Conservation (phyloP, 2,888 invertebrate genomes). For the Halictus quadricinctus region DNA sequence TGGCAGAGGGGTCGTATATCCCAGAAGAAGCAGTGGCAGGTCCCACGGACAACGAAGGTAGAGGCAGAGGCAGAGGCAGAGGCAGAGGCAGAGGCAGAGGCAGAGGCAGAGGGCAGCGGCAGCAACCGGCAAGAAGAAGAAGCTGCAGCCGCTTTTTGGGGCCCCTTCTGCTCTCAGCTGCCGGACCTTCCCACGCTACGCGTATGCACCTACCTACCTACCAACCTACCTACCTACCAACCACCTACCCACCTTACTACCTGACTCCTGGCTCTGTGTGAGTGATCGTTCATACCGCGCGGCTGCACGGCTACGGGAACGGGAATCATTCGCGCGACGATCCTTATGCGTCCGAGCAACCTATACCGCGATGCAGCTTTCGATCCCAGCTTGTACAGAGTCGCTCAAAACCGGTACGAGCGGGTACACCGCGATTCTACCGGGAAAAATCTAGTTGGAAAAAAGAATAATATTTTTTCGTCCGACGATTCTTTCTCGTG, state of each 20-base stretch:
- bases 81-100: slow-evolving; percentile 53
- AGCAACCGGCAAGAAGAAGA: slow-evolving; percentile 68
- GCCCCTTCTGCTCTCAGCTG: slow-evolving; percentile 77
- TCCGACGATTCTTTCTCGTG: background rate
- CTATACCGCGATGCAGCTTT: background rate
- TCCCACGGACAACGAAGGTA: slow-evolving; percentile 58
- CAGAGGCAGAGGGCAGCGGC: slow-evolving; percentile 45
- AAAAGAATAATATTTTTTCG: background rate
- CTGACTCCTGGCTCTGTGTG: slow-evolving; percentile 69
- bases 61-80: slow-evolving; percentile 54
- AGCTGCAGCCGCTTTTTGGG: slow-evolving; percentile 76
- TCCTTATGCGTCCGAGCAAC: background rate
- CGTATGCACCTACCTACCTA: slow-evolving; percentile 74
- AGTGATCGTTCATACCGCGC: slow-evolving; percentile 42
- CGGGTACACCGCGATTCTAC: background rate
- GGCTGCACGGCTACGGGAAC: slow-evolving; percentile 26
- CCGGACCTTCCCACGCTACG: slow-evolving; percentile 81
- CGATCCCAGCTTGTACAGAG: background rate
- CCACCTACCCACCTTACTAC: slow-evolving; percentile 74
- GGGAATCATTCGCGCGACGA: slow-evolving; percentile 24
- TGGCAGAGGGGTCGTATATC: slow-evolving; percentile 41
- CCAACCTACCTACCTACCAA: slow-evolving; percentile 64
- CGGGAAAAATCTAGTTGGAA: background rate
- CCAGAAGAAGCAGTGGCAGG: slow-evolving; percentile 50
- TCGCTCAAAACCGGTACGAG: background rate